A percentile compares a stretch with the other conserved stretches of the same genome.
Conservation (phyloP, 2,113 vertebrate species). For the Corythornis cristatus region DNA sequence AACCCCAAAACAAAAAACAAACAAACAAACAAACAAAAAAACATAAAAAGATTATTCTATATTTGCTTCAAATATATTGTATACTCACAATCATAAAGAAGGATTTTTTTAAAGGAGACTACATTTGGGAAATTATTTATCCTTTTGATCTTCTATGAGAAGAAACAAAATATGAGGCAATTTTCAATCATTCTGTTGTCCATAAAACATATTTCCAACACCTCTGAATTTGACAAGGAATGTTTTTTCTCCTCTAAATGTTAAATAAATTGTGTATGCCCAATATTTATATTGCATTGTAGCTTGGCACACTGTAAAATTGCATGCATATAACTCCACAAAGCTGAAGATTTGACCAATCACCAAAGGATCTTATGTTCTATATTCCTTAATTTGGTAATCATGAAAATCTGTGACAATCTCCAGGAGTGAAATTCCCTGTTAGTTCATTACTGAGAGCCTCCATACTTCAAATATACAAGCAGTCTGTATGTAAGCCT, state of each 20-base stretch:
- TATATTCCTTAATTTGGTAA: background rate
- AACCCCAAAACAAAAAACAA: background rate
- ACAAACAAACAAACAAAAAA: too few species aligned
- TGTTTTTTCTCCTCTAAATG: background rate
- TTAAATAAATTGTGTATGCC: background rate
- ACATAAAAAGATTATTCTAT: background rate
- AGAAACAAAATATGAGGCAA: background rate
- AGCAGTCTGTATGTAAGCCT: background rate
- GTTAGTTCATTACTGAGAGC: background rate
- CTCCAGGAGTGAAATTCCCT: background rate
- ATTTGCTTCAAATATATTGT: background rate
- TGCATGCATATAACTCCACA: background rate
- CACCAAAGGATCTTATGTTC: background rate
- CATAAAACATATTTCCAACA: background rate
- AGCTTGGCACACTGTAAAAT: background rate
- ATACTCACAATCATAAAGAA: background rate
- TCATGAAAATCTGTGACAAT: background rate
- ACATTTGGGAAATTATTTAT: background rate
- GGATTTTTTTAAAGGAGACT: background rate
- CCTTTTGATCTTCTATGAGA: fast-evolving
- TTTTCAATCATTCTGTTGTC: background rate
- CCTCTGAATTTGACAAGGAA: fast-evolving
- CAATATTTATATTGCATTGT: background rate
- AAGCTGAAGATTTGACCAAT: background rate
- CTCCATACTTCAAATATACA: background rate